Conservation (phyloP, 1,140 invertebrate genomes). For the Ostrea edulis region DNA sequence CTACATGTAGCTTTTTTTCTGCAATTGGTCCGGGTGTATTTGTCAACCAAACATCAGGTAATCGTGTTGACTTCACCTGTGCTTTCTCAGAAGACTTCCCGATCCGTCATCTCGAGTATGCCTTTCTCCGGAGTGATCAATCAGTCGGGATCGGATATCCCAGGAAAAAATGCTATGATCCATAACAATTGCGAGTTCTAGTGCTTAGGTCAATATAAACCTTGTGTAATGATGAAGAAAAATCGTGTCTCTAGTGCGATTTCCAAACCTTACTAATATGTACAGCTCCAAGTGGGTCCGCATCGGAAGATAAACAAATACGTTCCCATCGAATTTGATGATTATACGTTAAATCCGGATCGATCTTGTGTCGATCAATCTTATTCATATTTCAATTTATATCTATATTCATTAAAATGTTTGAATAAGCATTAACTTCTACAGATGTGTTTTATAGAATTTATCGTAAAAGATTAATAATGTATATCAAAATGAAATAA, state of each 20-base stretch:
- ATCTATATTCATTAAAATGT: background rate
- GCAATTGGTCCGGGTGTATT: background rate
- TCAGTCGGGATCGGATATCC: conserved; percentile 29
- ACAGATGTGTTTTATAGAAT: background rate
- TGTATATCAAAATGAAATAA: background rate
- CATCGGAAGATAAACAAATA: conserved; percentile 1
- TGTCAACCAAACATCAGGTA: conserved; percentile 15
- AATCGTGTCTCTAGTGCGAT: background rate
- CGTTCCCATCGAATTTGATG: background rate
- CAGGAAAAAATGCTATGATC: conserved; percentile 8
- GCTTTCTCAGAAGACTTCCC: conserved; percentile 13
- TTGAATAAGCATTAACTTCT: background rate
- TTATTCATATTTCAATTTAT: background rate
- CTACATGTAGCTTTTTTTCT: conserved; percentile 24
- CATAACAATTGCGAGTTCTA: conserved; percentile 19
- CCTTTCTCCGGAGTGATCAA: conserved; percentile 37
- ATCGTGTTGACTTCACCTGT: conserved; percentile 36
- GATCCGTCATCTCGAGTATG: conserved; percentile 23
- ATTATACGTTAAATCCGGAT: background rate
- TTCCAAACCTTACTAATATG: conserved; percentile 25
- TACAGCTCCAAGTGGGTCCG: conserved; percentile 27
- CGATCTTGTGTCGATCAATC: background rate
- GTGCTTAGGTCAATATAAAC: conserved; percentile 20
- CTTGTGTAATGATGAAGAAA: conserved; percentile 29
- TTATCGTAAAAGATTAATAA: background rate